A percentile compares a stretch with the other conserved stretches of the same genome.
These are phyloP conservation scores for Hyphantria cunea DNA, from an alignment of 1,140 invertebrate genomes.

Conservation along the genomic window DNA sequence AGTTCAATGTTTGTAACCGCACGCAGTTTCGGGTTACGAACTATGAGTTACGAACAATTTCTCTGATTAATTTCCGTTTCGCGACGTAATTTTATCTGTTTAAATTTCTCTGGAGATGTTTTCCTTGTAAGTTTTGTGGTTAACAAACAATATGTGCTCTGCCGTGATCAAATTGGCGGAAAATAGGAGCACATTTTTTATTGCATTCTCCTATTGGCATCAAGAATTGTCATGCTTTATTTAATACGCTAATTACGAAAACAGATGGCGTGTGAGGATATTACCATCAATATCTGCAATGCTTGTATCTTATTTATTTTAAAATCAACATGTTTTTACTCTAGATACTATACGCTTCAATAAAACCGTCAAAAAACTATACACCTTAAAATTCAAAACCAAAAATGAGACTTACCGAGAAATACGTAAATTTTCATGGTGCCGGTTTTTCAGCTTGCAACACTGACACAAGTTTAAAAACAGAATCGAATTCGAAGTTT, in stretches of 20 bases:
- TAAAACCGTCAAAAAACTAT: background rate
- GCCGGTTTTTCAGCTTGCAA: conserved; percentile 19
- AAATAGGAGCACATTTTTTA: conserved; percentile 17
- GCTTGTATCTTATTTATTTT: background rate
- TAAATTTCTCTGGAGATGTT: conserved; percentile 12
- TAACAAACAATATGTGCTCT: conserved; percentile 3
- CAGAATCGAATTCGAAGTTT: conserved; percentile 23
- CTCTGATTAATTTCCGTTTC: conserved; percentile 5
- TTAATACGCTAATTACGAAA: conserved; percentile 18
- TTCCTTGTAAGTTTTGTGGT: conserved; percentile 11
- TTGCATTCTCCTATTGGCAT: background rate
- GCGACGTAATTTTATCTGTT: background rate
- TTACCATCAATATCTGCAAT: conserved; percentile 1
- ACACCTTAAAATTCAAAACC: background rate
- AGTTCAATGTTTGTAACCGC: background rate
- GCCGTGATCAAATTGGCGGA: conserved; percentile 13
- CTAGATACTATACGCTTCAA: background rate
- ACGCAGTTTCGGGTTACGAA: conserved; percentile 6
- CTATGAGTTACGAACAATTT: conserved; percentile 1
- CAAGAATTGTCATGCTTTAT: conserved; percentile 26
- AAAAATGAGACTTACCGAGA: conserved; percentile 20
- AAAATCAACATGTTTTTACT: background rate
- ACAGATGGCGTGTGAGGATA: background rate
- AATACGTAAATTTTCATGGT: conserved; percentile 27
- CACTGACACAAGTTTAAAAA: conserved; percentile 29